Evolutionary conservation across 2,888 invertebrate genomes (phyloP), one percentile per base, ranked within the genome.

Genomic region (Clistopyga incitator): DNA sequence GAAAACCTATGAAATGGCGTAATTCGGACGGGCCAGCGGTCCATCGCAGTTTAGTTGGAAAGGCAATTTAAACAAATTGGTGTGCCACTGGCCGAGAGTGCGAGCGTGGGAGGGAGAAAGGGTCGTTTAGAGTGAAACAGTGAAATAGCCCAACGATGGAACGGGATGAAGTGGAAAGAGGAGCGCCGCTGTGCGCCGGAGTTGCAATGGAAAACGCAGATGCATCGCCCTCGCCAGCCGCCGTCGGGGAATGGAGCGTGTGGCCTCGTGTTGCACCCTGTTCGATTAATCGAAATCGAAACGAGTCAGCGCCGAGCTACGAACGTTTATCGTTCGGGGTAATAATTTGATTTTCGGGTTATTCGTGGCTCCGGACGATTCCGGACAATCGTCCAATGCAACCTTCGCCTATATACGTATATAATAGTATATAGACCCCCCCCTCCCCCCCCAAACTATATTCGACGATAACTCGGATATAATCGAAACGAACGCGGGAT

Each of bases 241-340:
- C 59, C 29, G 29, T 15, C 74, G 74, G 74, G 59, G 74, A 47
- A 68, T 34, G 20, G 50, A 29, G 68, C 79, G 80, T 61, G 38
- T 72, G 75, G 75, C 86, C 86, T 88, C 34, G 34, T 20, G 64
- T 64, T 42, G 38, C 64, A 38, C 56, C 88, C 89, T 89, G 89
- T 88, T 88, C 88, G 90, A 90, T 91, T 90, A 91, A 91, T 90
- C 89, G 90, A 90, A 90, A 91, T 89, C 89, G 90, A 90, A 90
- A 89, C 90, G 91, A 88, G 88, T 87, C 83, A 71, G 83, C 78
- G 84, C 77, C 86, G 76, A 74, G 81, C 76, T 81, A 88, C 90
- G 89, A 87, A 87, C 89, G 89, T 90, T 90, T 91, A 91, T 91
- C 90, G 89, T 87, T 87, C 85, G 87, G 47, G 88, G 88, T 88